Base-by-base conservation (phyloP, 2,113 vertebrate species). In the Bufo gargarizans region DNA sequence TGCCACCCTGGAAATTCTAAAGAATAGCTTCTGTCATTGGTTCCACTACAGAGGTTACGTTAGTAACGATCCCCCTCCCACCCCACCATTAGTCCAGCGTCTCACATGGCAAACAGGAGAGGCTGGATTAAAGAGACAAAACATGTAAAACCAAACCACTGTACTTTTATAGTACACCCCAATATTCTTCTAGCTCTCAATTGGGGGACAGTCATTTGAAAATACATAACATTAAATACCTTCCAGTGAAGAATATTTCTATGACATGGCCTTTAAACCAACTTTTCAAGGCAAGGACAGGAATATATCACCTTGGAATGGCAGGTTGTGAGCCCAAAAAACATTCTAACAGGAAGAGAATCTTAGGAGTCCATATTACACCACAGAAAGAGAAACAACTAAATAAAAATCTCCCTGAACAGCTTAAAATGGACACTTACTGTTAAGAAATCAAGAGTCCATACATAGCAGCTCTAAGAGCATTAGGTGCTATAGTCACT, bases 11-110 rank as follows among this genome's bases (percentile, higher is more conserved):
- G 94, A 96, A 96, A 97, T 95, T 96, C 97, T 97, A 95, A 97
- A 97, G 96, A 97, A 97, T 95, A 97, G 97, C 97, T 96, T 97
- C 96, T 97, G 96, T 97, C 96, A 97, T 96, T 95, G 94, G 96
- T 95, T 94, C 93, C 95, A 96, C 96, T 96, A 95, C 95, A 95
- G 95, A 91, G 96, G 93, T 4, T 88, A 89, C 59, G 56, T 84
- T 89, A 84, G 87, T 84, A 76, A 89, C 71, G 87, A 84, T 55
- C 88, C 55, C 85, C 50, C 65, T 65, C 55, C 72, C 86, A 76
- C 58, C 81, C 89, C n/a, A 59, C 74, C 59, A 79, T 58, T 16
- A 20, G 59, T 89, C 87, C 87, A 89, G 87, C 59, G 87, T 89
- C 87, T 89, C 87, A 84, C 87, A 22, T 89, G 72, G 56, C 59